Base-by-base conservation (phyloP, 2,797 vertebrate species). In the Takifugu rubripes region DNA sequence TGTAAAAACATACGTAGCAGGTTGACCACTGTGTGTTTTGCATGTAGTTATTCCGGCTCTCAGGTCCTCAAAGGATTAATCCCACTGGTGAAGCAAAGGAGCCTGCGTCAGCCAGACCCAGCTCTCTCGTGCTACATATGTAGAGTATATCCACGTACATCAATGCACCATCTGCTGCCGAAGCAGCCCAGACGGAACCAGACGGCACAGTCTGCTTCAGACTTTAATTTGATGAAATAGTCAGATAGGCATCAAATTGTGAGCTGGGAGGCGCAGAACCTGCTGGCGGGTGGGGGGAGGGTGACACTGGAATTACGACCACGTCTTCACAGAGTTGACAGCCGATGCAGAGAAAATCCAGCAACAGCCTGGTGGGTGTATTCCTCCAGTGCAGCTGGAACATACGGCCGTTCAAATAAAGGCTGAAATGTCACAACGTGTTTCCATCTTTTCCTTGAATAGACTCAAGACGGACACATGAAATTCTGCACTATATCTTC, bases 1-100 rank as follows among this genome's bases (percentile, higher is more conserved):
- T 9, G 46, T 40, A 33, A 52, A 46, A 55, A 45, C 48, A 45
- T 14, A 16, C 10, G 12, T 40, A 12, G 36, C 2, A 49, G 26
- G 11, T 47, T 62, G 15, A 52, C 51, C 27, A 36, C 52, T 26
- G 43, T 26, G 24, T 52, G 49, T 42, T 40, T 48, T 46, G 25
- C 36, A 11, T 40, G 36, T 40, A 14, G 36, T 40, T 40, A 14
- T 40, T 40, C 17, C 43, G n/a, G 16, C 43, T 7, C 43, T 17
- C 43, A 8, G 6, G 16, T 3, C 16, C 43, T 44, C 43, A 44
- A 44, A 44, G 16, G 15, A 44, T 16, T 44, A 44, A 17, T 44
- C 17, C 43, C 43, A 44, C n/a, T 8, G 8, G 43, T 9, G 48
- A 49, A 25, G 25, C 47, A 49, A 15, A 44, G 36, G 36, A 40